These are phyloP conservation scores for Cheilinus undulatus DNA, from an alignment of 2,113 vertebrate species.

Conservation along the genomic window DNA sequence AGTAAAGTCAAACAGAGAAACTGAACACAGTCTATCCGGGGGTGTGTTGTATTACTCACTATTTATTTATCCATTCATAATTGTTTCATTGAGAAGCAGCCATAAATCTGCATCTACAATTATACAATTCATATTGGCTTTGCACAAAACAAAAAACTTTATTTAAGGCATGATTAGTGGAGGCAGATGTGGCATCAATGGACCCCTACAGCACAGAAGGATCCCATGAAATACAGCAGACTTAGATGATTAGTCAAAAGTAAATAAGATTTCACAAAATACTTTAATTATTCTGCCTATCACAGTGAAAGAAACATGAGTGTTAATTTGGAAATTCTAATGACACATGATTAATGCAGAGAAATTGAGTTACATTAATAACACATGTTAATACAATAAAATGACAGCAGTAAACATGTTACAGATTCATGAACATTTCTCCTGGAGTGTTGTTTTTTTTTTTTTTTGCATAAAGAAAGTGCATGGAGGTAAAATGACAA, in stretches of 20 bases:
- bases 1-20: constrained; percentile 2
- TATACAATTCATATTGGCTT: constrained; percentile 16
- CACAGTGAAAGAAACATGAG: background rate
- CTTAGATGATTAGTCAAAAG: constrained; percentile 3
- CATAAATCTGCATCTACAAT: constrained; percentile 8
- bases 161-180: constrained; percentile 50
- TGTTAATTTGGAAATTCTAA: background rate
- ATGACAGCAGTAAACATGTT: constrained; percentile 32
- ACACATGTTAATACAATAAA: constrained; percentile 15
- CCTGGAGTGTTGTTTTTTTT: constrained; percentile 27
- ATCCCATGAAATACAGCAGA: background rate
- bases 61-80: constrained; percentile 21
- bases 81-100: background rate
- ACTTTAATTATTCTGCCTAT: background rate
- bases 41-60: constrained; percentile 1
- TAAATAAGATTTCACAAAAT: background rate
- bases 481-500: constrained; percentile 33
- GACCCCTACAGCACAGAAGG: background rate
- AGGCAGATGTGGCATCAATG: constrained; percentile 30
- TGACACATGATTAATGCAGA: background rate
- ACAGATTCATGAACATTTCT: constrained; percentile 3
- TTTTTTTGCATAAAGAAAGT: constrained; percentile 35
- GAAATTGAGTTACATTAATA: constrained; percentile 9
- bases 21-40: background rate
- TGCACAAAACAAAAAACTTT: constrained; percentile 10